A percentile compares a stretch with the other conserved stretches of the same genome.
Conservation (phyloP, 2,888 invertebrate genomes). For the Chalcosyrphus nemorum region DNA sequence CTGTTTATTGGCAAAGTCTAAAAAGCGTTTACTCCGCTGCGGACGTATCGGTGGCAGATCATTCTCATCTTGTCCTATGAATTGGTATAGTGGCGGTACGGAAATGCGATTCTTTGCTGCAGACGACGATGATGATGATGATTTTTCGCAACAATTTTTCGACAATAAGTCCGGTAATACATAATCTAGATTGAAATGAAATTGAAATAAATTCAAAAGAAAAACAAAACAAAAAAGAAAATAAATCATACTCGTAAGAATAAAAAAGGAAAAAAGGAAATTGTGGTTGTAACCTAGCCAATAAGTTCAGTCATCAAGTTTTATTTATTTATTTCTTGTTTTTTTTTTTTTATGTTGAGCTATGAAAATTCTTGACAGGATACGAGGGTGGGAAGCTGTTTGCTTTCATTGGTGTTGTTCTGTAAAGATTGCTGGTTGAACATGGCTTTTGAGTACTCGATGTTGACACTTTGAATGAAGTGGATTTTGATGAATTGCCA, state of each 20-base stretch:
- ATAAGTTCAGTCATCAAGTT: slow-evolving; percentile 28
- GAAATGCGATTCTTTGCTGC: slow-evolving; percentile 39
- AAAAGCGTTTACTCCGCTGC: slow-evolving; percentile 44
- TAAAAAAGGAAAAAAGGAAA: too few relatives aligned
- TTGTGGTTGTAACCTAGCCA: neutral
- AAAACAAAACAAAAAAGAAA: slow-evolving; percentile 55
- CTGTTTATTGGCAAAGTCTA: slow-evolving; percentile 43
- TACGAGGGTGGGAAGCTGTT: neutral
- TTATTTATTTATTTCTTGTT: too few relatives aligned
- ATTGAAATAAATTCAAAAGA: slow-evolving; percentile 58
- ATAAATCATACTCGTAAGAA: too few relatives aligned
- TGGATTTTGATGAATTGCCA: slow-evolving; percentile 20
- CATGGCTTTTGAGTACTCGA: slow-evolving; percentile 18
- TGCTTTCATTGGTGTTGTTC: neutral
- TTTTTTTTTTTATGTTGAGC: too few relatives aligned
- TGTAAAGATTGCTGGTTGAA: neutral
- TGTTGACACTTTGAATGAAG: slow-evolving; percentile 9
- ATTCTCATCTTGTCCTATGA: slow-evolving; percentile 33
- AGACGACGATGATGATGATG: slow-evolving; percentile 31
- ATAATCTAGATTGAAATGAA: slow-evolving; percentile 74
- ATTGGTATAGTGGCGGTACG: slow-evolving; percentile 41
- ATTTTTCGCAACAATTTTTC: slow-evolving; percentile 63
- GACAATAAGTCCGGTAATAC: slow-evolving; percentile 74
- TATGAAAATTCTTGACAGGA: neutral
- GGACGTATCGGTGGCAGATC: slow-evolving; percentile 36